These are phyloP conservation scores for Artibeus lituratus DNA, from an alignment of 2,797 vertebrate genomes.

Conservation along the genomic window DNA sequence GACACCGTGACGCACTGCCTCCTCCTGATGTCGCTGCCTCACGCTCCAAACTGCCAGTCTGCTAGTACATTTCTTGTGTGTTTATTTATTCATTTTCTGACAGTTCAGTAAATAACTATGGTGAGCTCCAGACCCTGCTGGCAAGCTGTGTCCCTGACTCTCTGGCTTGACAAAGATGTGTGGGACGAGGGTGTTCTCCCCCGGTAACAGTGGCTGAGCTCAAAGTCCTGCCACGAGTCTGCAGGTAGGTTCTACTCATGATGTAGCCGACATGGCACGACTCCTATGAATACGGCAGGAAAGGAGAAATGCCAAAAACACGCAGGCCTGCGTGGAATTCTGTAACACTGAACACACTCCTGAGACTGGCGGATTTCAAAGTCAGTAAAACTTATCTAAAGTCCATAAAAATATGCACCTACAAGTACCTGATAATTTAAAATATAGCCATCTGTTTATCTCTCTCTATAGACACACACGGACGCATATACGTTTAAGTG, in stretches of 20 bases:
- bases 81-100: constrained; percentile 12
- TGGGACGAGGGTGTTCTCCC: background rate
- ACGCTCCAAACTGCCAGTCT: background rate
- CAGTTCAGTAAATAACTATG: constrained; percentile 9
- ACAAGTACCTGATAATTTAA: background rate
- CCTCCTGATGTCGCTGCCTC: background rate
- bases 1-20: fast-evolving
- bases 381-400: background rate
- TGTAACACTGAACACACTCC: background rate
- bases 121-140: background rate
- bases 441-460: too few relatives aligned
- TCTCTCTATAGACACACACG: background rate
- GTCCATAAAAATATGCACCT: background rate
- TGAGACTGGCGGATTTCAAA: background rate
- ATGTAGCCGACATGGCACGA: background rate
- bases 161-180: background rate
- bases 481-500: background rate
- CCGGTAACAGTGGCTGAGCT: background rate
- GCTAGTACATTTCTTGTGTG: background rate
- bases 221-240: background rate
- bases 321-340: background rate
- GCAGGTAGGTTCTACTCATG: background rate
- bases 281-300: background rate
- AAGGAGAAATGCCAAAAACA: background rate
- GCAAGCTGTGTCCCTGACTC: background rate